phyloP scores from a whole-genome alignment of 2,888 invertebrate species.

The Plagiodera versicolora region DNA sequence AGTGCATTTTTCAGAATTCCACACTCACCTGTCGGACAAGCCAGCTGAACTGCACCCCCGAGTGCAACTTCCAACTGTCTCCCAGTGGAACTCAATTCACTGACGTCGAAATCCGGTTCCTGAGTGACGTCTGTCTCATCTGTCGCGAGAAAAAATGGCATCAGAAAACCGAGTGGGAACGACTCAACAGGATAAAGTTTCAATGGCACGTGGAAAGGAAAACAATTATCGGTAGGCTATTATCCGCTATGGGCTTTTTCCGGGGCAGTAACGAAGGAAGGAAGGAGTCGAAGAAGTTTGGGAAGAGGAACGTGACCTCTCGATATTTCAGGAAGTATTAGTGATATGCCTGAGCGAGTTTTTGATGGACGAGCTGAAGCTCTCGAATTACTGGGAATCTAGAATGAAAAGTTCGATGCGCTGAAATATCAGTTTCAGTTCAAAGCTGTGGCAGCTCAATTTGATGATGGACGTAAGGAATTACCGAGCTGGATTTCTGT shows the following conservation, averaged over 20 bases:
- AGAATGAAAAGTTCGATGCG: neutral
- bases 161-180: constrained; percentile 1
- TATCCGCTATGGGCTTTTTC: neutral
- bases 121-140: constrained; percentile 60
- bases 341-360: too few relatives aligned
- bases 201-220: neutral
- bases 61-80: constrained; percentile 80
- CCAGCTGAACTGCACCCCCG: constrained; percentile 83
- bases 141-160: constrained; percentile 36
- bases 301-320: too few relatives aligned
- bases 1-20: too few relatives aligned
- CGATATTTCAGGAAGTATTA: too few relatives aligned
- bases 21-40: constrained; percentile 73
- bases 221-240: neutral
- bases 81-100: constrained; percentile 61
- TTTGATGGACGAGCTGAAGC: neutral
- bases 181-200: constrained; percentile 1
- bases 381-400: neutral
- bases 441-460: neutral
- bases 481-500: constrained; percentile 8
- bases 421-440: neutral
- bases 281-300: constrained; percentile 9
- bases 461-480: constrained; percentile 4
- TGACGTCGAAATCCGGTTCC: constrained; percentile 59
- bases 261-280: neutral